Conservation (phyloP, 2,113 vertebrate genomes). For the Equus quagga region DNA sequence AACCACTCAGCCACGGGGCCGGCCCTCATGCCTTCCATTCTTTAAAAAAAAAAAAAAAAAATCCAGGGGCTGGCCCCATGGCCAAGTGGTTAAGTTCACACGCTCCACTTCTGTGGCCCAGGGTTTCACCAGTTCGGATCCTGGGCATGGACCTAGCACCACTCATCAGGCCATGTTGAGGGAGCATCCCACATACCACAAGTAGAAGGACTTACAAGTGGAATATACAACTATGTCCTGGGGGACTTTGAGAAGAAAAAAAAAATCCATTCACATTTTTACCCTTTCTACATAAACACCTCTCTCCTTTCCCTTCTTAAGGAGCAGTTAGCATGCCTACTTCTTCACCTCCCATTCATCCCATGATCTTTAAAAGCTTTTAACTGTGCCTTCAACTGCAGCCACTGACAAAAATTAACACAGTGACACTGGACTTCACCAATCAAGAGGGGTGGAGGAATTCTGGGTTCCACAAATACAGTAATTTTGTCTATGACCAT, state of each 20-base stretch:
- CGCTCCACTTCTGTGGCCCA: no score
- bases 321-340: not conserved
- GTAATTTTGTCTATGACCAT: slow-evolving; percentile 1
- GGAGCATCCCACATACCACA: no score
- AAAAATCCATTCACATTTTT: slow-evolving; percentile 30
- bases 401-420: slow-evolving; percentile 37
- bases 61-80: no score
- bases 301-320: not conserved
- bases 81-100: no score
- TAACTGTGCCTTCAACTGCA: not conserved
- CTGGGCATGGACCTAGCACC: no score
- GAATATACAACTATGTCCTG: no score
- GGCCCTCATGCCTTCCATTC: no score
- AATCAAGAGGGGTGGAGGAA: not conserved
- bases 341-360: not conserved
- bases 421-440: not conserved
- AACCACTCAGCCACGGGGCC: no score
- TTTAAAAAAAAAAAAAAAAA: no score
- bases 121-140: no score
- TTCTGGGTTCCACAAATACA: not conserved
- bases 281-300: not conserved
- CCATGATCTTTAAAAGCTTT: not conserved
- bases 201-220: no score
- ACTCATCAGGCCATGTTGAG: no score
- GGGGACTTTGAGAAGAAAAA: not conserved